These are phyloP conservation scores for Heliconius eleuchia DNA, from an alignment of 1,140 invertebrate genomes.

Conservation along the genomic window DNA sequence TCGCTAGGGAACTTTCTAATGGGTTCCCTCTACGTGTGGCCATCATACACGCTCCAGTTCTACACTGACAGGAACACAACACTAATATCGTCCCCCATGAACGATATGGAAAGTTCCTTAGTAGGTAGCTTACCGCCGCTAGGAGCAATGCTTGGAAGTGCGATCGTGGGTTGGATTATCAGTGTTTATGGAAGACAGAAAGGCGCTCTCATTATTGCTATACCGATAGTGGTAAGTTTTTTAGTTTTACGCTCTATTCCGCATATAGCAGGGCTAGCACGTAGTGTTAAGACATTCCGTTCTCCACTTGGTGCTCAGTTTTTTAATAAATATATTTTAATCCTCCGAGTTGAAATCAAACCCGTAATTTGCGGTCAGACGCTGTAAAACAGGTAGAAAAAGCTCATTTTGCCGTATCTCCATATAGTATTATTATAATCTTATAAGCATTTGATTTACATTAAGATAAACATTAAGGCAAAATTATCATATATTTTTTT, in stretches of 20 bases:
- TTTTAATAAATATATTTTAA: too few species aligned
- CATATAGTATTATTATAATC: too few species aligned
- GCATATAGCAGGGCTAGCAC: background rate
- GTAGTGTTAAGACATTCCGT: too few species aligned
- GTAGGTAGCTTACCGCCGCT: slow-evolving; percentile 58
- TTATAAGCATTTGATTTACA: too few species aligned
- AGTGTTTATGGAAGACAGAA: slow-evolving; percentile 59
- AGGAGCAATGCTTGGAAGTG: slow-evolving; percentile 53
- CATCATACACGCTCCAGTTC: slow-evolving; percentile 53
- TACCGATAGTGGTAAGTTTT: slow-evolving; percentile 59
- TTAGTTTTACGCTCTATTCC: background rate
- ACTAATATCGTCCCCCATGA: slow-evolving; percentile 51
- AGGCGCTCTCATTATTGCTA: slow-evolving; percentile 50
- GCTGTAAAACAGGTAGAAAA: too few species aligned
- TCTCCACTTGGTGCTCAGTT: too few species aligned
- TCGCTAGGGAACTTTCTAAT: slow-evolving; percentile 41
- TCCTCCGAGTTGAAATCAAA: too few species aligned
- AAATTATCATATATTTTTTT: too few species aligned
- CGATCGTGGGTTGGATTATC: slow-evolving; percentile 51
- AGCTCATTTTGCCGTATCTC: too few species aligned
- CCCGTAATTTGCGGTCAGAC: too few species aligned
- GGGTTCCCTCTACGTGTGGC: slow-evolving; percentile 57
- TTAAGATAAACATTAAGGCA: too few species aligned
- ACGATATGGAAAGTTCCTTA: slow-evolving; percentile 56
- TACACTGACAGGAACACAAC: slow-evolving; percentile 50